Base-by-base conservation (phyloP, 2,797 vertebrate species). In the Glossophaga mutica region DNA sequence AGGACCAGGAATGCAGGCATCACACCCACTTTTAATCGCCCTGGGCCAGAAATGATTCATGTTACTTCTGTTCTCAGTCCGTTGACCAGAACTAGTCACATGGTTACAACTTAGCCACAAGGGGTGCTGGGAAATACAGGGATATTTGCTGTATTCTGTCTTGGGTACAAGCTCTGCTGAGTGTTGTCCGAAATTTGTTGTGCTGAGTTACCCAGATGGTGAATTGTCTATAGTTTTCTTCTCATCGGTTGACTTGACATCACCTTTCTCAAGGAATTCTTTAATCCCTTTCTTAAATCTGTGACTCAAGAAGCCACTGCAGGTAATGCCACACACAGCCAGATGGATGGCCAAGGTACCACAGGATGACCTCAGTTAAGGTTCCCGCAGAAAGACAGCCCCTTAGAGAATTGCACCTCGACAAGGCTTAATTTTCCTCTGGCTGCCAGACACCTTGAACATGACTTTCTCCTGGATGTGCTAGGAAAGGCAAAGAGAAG, bases 261-360 rank as follows among this genome's bases (percentile, higher is more conserved):
- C 14, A 12, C 77, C 46, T 65, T 96, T 85, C n/a, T 50, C n/a
- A 71, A 82, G 57, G 37, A 85, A 94, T 86, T 87, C 39, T 93
- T 70, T 50, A 18, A 16, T 50, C 24, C 1, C 3, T 71, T 73
- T 89, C 70, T n/a, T 46, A 50, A 12, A 9, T 26, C 6, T 14
- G 0, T 46, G 50, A 62, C 18, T 48, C 29, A 24, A 26, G 59
- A 76, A 29, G 2, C 68, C 24, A 11, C 39, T 11, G 12, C 10
- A 44, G 34, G 34, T n/a, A 21, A 55, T 42, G 44, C 19, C 24
- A 44, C 37, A 21, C 9, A 24, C 18, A 11, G 34, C 16, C 44
- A 1, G 3, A 4, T 5, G 32, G 26, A 32, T 4, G 12, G 5
- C 15, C 24, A 34, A 62, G 9, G 48, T 5, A 2, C 29, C 50